phyloP scores from a whole-genome alignment of 2,797 vertebrate genomes.

The Phrynocephalus guinanensis region DNA sequence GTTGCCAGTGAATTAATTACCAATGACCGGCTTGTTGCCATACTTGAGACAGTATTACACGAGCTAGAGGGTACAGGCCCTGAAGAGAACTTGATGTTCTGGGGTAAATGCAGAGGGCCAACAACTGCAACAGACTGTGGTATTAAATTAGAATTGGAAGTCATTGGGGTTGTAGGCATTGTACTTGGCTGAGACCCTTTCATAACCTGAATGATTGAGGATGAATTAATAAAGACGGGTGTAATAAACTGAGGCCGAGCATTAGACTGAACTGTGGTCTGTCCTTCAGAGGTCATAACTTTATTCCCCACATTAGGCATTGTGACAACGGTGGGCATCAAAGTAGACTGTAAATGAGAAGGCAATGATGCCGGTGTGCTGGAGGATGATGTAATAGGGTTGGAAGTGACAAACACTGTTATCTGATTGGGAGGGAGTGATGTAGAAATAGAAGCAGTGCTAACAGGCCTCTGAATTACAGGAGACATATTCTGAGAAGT shows the following conservation, averaged over 20 bases:
- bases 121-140: conserved; percentile 91
- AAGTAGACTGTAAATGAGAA: conserved; percentile 83
- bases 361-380: conserved; percentile 81
- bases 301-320: conserved; percentile 87
- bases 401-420: conserved; percentile 96
- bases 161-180: conserved; percentile 83
- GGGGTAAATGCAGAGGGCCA: conserved; percentile 89
- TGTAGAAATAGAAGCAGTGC: conserved; percentile 84
- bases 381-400: conserved; percentile 89
- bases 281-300: conserved; percentile 86
- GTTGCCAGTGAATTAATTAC: conserved; percentile 81
- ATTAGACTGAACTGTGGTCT: conserved; percentile 76
- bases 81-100: conserved; percentile 90
- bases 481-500: conserved; percentile 81
- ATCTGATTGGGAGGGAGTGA: conserved; percentile 88
- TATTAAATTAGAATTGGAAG: conserved; percentile 87
- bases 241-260: conserved; percentile 90
- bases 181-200: conserved; percentile 83
- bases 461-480: conserved; percentile 87
- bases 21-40: conserved; percentile 77
- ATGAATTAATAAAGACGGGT: conserved; percentile 92
- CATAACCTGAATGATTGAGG: conserved; percentile 92
- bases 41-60: conserved; percentile 70
- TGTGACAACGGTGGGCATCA: conserved; percentile 91
- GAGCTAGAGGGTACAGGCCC: conserved; percentile 79